Percentiles rank a stretch among this genome's conserved stretches.
Evolutionary conservation across 2,797 vertebrate genomes (phyloP).

Genomic region (Premnoplex brunnescens): DNA sequence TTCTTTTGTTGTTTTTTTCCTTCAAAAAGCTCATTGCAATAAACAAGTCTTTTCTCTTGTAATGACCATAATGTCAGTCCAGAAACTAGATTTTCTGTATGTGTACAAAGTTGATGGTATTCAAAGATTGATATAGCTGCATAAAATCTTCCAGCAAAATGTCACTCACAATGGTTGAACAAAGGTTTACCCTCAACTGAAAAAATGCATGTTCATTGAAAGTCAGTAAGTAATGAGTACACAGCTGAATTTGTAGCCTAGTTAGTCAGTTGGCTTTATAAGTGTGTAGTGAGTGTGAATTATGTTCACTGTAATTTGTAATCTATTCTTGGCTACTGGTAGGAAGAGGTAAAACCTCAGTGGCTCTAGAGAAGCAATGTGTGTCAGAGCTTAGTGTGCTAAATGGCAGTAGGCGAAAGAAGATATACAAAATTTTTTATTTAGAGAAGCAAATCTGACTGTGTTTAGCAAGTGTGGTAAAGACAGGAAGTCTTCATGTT

Average conservation of each 20-base stretch:
- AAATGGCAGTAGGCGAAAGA: not conserved
- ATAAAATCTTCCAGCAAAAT: not conserved
- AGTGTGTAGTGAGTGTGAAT: not conserved
- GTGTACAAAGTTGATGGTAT: not conserved
- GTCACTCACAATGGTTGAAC: not conserved
- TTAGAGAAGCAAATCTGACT: not conserved
- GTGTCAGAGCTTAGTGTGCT: not conserved
- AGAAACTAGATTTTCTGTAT: not conserved
- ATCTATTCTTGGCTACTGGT: not conserved
- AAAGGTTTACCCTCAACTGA: not conserved
- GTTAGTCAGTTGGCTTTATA: not conserved
- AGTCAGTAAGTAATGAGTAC: not conserved
- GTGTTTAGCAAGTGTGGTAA: not conserved
- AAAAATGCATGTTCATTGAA: not conserved
- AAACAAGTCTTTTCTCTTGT: not conserved
- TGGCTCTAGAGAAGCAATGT: not conserved
- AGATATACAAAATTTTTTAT: not conserved
- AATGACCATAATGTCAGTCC: not conserved
- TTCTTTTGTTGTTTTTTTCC: not conserved
- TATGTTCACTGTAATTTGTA: not conserved
- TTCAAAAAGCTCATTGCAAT: not conserved
- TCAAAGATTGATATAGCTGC: not conserved
- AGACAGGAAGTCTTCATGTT: not conserved
- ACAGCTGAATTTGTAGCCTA: not conserved
- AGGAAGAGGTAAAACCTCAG: not conserved